Evolutionary conservation across 2,113 vertebrate species (phyloP), one percentile per base, ranked within the genome.

Genomic region (Campylomormyrus tamandua): DNA sequence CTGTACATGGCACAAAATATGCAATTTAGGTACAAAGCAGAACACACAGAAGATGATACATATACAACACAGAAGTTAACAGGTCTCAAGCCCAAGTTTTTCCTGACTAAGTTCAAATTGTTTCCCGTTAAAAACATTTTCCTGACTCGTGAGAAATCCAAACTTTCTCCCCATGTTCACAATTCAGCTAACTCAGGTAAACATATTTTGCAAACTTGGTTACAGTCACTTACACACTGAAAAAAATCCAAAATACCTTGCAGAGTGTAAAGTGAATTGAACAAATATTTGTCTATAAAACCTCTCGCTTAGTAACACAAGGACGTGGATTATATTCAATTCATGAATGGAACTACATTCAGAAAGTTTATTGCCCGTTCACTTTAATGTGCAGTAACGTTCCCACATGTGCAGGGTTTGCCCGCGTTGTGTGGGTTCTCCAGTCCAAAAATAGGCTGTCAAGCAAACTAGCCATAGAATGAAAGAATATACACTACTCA

Each of bases 351-450:
- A 31, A 35, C 66, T 31, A 70, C 66, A 35, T 70, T 31, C 3
- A 35, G 8, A 27, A 66, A 66, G 7, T 66, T 11, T 66, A 27
- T 24, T 66, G 62, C 52, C 52, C 4, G n/a, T 53, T 19, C 52
- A 21, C 4, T 53, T 53, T 19, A 53, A 53, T 6, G 52, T 70
- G 3, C 66, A 70, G n/a, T 15, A 35, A 74, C 0, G 27, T 35
- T 3, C 1, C 66, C 31, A 35, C 11, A 31, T 31, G 66, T 13
- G n/a, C 66, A 74, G 66, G 35, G 3, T 74, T 74, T 31, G 62
- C n/a, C n/a, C 27, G 0, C 3, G 0, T 13, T 70, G n/a, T 0
- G 0, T 74, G 13, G 66, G 9, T 7, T n/a, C 13, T 19, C n/a
- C 74, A 19, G 35, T 19, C 74, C 74, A 7, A 17, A 77, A 77